phyloP scores from a whole-genome alignment of 1,140 invertebrate genomes.

The Cryptotermes secundus region DNA sequence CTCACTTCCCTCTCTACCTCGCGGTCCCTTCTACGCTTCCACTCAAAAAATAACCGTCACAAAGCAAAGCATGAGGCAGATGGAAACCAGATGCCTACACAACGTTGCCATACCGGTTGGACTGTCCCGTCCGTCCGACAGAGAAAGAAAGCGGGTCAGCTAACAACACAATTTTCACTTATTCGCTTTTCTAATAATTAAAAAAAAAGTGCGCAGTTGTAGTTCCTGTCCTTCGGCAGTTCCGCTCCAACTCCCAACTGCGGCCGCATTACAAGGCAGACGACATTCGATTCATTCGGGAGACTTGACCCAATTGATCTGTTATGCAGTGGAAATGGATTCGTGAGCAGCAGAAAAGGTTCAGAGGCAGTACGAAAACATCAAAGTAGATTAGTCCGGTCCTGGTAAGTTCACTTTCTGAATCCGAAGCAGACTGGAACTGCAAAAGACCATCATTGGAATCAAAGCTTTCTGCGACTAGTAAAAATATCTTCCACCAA shows the following conservation, averaged over 20 bases:
- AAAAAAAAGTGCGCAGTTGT: not conserved
- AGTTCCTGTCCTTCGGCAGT: not conserved
- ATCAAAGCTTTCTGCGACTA: too few relatives aligned
- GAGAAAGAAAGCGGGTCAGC: constrained; percentile 31
- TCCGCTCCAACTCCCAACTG: not conserved
- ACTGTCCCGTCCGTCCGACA: not conserved
- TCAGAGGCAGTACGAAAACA: too few relatives aligned
- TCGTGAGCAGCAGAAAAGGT: too few relatives aligned
- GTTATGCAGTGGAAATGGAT: too few relatives aligned
- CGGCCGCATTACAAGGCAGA: not conserved
- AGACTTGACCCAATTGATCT: too few relatives aligned
- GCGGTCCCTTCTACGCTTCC: not conserved
- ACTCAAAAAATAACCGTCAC: too few relatives aligned
- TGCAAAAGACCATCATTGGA: too few relatives aligned
- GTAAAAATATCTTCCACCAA: too few relatives aligned
- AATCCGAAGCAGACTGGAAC: too few relatives aligned
- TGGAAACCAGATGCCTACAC: constrained; percentile 33
- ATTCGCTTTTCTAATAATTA: not conserved
- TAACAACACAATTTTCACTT: constrained; percentile 20
- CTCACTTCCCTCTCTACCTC: constrained; percentile 3
- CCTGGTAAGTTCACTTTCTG: too few relatives aligned
- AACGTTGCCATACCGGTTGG: constrained; percentile 23
- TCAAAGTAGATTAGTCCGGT: too few relatives aligned
- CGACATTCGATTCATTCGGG: not conserved
- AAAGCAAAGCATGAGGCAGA: constrained; percentile 10